Evolutionary conservation across 2,797 vertebrate species (phyloP).

Genomic region (Mico argentatus): DNA sequence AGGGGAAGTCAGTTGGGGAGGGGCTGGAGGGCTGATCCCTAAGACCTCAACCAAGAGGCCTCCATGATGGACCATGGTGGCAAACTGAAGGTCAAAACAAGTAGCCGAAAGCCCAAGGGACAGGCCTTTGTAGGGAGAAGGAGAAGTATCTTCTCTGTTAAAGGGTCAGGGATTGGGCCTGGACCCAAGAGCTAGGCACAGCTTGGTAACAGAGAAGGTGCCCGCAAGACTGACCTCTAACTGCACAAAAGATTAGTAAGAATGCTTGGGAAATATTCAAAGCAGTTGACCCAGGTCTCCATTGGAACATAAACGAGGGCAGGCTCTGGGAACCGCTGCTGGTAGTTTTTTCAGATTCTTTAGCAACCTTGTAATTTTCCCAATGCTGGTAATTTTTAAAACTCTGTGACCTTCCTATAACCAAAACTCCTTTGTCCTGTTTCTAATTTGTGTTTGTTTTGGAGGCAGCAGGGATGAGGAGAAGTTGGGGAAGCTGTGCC

Average conservation of each 20-base stretch:
- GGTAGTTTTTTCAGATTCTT: background rate
- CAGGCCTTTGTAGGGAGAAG: background rate
- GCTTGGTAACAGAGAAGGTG: background rate
- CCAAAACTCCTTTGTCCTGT: background rate
- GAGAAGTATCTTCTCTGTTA: background rate
- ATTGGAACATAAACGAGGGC: background rate
- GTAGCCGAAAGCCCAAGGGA: background rate
- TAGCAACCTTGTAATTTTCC: constrained; percentile 33
- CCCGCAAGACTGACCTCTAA: background rate
- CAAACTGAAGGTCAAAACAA: background rate
- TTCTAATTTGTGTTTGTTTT: constrained; percentile 40
- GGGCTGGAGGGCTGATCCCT: background rate
- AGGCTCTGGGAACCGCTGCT: background rate
- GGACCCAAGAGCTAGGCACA: background rate
- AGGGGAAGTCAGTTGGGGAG: accelerated
- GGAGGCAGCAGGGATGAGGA: background rate
- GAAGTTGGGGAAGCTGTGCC: background rate
- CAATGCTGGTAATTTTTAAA: background rate
- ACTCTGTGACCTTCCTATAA: constrained; percentile 44
- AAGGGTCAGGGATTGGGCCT: background rate
- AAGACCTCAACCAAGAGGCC: background rate
- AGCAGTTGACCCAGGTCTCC: background rate
- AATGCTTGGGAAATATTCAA: background rate
- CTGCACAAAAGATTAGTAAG: background rate
- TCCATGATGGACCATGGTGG: accelerated